A percentile compares a stretch with the other conserved stretches of the same genome.
phyloP scores from a whole-genome alignment of 2,888 invertebrate genomes.

The Pardosa pseudoannulata region DNA sequence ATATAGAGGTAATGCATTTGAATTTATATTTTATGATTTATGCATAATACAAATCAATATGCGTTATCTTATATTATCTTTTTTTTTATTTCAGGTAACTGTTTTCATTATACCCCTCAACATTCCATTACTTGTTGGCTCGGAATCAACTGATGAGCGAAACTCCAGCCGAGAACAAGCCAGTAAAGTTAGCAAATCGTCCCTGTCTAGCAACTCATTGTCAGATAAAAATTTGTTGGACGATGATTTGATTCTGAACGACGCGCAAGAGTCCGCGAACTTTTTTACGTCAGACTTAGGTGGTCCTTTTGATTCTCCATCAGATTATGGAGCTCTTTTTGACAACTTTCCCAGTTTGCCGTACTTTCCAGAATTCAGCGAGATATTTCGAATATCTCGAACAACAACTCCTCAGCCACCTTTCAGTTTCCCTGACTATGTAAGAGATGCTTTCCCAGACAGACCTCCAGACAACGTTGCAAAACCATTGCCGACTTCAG shows the following conservation, averaged over 20 bases:
- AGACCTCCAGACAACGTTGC: conserved; percentile 10
- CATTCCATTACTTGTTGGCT: background rate
- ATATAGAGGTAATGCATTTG: too few relatives aligned
- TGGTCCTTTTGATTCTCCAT: conserved; percentile 27
- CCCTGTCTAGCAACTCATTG: background rate
- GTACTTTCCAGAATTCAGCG: conserved; percentile 67
- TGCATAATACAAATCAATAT: too few relatives aligned
- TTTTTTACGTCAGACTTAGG: conserved; percentile 45
- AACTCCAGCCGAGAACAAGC: background rate
- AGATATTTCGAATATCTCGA: conserved; percentile 56
- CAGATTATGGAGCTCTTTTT: conserved; percentile 45
- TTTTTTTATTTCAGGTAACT: conserved; percentile 10
- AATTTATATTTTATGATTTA: too few relatives aligned
- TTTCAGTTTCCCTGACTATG: conserved; percentile 54
- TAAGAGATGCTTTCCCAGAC: conserved; percentile 52
- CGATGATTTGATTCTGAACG: conserved; percentile 27
- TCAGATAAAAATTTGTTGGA: background rate
- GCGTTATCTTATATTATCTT: background rate
- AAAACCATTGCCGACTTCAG: background rate
- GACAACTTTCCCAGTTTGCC: conserved; percentile 56
- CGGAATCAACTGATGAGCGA: background rate
- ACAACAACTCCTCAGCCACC: conserved; percentile 62
- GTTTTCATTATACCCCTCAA: background rate
- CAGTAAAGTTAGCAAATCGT: background rate
- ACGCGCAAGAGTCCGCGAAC: conserved; percentile 47